A percentile compares a stretch with the other conserved stretches of the same genome.
Conservation (phyloP, 2,113 vertebrate species). For the Erpornis zantholeuca region DNA sequence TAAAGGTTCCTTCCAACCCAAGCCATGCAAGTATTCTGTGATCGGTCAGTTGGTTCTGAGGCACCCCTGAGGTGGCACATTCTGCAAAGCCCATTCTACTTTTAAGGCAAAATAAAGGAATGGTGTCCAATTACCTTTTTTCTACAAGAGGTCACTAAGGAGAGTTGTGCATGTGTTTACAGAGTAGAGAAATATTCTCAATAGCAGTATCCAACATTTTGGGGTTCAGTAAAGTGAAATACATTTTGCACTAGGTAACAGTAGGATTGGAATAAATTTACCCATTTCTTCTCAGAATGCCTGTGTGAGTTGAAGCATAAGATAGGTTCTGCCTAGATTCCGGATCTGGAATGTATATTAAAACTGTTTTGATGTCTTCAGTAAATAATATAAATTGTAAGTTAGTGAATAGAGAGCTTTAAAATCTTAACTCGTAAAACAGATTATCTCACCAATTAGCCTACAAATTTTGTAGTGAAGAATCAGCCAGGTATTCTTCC, state of each 20-base stretch:
- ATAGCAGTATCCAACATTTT: not conserved
- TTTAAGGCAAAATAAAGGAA: not conserved
- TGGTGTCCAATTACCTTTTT: not conserved
- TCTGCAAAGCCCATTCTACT: not conserved
- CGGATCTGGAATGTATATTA: not conserved
- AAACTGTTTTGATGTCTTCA: not conserved
- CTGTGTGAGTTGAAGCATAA: not conserved
- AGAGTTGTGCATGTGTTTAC: not conserved
- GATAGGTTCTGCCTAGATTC: not conserved
- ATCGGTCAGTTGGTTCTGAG: not conserved
- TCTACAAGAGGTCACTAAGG: not conserved
- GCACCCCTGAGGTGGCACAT: not conserved
- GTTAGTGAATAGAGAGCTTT: not conserved
- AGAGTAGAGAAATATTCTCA: not conserved
- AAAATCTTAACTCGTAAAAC: not conserved
- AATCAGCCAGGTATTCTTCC: not conserved
- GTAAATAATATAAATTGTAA: not conserved
- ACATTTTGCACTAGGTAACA: not conserved
- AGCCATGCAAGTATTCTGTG: not conserved
- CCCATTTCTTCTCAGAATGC: not conserved
- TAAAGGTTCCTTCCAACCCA: not conserved
- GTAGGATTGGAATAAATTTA: not conserved
- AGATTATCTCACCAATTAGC: not conserved
- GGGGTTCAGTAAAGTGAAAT: not conserved
- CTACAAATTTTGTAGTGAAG: not conserved